Evolutionary conservation across 2,113 vertebrate species (phyloP).

Genomic region (Scolopax mira): DNA sequence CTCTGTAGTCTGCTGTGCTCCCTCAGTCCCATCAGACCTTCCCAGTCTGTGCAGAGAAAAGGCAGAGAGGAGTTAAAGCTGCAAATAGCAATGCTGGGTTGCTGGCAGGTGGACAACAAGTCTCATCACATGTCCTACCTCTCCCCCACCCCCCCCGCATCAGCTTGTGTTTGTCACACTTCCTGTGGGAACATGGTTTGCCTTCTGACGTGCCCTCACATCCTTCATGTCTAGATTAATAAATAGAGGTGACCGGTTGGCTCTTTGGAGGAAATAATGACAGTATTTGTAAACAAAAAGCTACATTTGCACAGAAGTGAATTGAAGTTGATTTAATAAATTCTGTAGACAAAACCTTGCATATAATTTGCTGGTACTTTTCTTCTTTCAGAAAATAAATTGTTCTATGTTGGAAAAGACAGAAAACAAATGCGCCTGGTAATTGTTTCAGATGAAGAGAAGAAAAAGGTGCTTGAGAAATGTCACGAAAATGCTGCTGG

Average conservation of each 20-base stretch:
- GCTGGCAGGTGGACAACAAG: not conserved
- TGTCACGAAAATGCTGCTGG: constrained; percentile 72
- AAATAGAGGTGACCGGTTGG: not conserved
- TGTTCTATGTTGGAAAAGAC: constrained; percentile 78
- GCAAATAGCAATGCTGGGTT: accelerated
- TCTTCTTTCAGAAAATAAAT: constrained; percentile 74
- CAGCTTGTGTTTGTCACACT: not conserved
- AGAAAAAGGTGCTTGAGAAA: constrained; percentile 71
- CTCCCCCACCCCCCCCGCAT: accelerated
- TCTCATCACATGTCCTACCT: not conserved
- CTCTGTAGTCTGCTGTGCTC: not conserved
- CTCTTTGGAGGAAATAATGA: not conserved
- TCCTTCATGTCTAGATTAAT: not conserved
- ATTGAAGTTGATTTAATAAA: not conserved
- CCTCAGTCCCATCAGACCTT: not conserved
- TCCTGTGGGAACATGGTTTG: not conserved
- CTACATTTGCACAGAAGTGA: not conserved
- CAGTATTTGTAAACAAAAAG: not conserved
- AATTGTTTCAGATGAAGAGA: constrained; percentile 77
- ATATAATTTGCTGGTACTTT: constrained; percentile 15
- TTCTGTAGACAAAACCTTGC: not conserved
- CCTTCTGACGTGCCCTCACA: not conserved
- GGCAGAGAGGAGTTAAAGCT: not conserved
- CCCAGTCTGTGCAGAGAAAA: not conserved
- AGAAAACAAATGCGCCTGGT: constrained; percentile 77